These are phyloP conservation scores for Sinocyclocheilus anophthalmus DNA, from an alignment of 2,113 vertebrate genomes.

Conservation along the genomic window DNA sequence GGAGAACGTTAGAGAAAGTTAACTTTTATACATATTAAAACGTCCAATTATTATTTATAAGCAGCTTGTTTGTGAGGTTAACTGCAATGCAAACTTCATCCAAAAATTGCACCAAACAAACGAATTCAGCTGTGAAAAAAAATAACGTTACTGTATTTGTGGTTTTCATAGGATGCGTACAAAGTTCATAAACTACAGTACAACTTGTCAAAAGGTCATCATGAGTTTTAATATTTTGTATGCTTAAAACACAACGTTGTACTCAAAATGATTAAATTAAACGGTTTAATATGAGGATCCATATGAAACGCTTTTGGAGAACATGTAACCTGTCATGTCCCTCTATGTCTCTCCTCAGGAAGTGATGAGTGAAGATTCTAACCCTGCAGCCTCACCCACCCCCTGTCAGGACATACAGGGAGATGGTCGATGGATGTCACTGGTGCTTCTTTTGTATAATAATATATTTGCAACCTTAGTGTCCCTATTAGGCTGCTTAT, in stretches of 20 bases:
- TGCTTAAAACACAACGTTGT: background rate
- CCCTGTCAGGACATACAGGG: constrained; percentile 81
- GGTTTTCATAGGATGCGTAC: background rate
- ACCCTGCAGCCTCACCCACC: constrained; percentile 85
- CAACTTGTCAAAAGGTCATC: background rate
- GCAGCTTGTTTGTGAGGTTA: background rate
- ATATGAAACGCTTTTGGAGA: background rate
- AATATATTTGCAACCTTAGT: background rate
- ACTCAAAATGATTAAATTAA: background rate
- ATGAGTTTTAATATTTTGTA: background rate
- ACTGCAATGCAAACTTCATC: background rate
- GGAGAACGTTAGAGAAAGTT: background rate
- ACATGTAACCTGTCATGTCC: background rate
- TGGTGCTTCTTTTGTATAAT: constrained; percentile 74
- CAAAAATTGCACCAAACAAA: background rate
- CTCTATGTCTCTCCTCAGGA: constrained; percentile 25
- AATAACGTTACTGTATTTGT: too few relatives aligned
- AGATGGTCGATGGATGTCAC: constrained; percentile 88
- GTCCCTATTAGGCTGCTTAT: background rate
- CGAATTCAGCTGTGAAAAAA: background rate
- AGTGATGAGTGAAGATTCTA: constrained; percentile 80
- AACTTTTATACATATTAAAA: background rate
- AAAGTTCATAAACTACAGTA: background rate
- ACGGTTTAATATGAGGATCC: background rate
- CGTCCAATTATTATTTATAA: background rate